Percentiles rank a stretch among this genome's conserved stretches.
phyloP scores from a whole-genome alignment of 2,888 invertebrate species.

The Campoplex nolae region DNA sequence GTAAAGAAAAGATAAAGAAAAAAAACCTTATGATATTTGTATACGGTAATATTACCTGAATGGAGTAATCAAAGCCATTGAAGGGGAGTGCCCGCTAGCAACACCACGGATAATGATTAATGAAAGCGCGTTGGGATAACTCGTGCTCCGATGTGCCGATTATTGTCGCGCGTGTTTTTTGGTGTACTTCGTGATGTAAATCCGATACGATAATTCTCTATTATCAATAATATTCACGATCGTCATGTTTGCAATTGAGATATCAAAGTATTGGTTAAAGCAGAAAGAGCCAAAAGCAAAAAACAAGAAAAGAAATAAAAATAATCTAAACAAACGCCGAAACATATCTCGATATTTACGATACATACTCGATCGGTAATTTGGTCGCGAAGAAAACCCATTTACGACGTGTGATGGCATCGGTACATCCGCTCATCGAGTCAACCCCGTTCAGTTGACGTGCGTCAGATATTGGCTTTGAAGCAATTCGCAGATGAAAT shows the following conservation, averaged over 20 bases:
- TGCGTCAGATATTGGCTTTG: slow-evolving; percentile 69
- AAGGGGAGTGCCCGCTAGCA: slow-evolving; percentile 79
- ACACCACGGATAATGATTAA: slow-evolving; percentile 72
- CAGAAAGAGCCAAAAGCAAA: too few species aligned
- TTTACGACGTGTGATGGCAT: slow-evolving; percentile 40
- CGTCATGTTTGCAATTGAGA: background rate
- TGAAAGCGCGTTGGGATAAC: slow-evolving; percentile 51
- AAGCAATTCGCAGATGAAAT: slow-evolving; percentile 55
- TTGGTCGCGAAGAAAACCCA: slow-evolving; percentile 34
- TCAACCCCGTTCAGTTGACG: slow-evolving; percentile 51
- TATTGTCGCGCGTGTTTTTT: slow-evolving; percentile 49
- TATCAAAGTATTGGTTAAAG: background rate
- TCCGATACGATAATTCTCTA: background rate
- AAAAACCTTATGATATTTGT: slow-evolving; percentile 82
- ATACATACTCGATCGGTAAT: background rate
- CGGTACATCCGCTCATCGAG: background rate
- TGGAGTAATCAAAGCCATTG: slow-evolving; percentile 72
- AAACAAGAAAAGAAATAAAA: background rate
- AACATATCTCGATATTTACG: background rate
- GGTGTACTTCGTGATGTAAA: slow-evolving; percentile 23
- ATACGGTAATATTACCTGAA: slow-evolving; percentile 79
- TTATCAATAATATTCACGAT: background rate
- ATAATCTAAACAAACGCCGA: slow-evolving; percentile 1
- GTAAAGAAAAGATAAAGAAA: slow-evolving; percentile 43
- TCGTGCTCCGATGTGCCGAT: slow-evolving; percentile 46